Base-by-base conservation (phyloP, 2,797 vertebrate genomes). In the Parauchenoglanis punctatus region DNA sequence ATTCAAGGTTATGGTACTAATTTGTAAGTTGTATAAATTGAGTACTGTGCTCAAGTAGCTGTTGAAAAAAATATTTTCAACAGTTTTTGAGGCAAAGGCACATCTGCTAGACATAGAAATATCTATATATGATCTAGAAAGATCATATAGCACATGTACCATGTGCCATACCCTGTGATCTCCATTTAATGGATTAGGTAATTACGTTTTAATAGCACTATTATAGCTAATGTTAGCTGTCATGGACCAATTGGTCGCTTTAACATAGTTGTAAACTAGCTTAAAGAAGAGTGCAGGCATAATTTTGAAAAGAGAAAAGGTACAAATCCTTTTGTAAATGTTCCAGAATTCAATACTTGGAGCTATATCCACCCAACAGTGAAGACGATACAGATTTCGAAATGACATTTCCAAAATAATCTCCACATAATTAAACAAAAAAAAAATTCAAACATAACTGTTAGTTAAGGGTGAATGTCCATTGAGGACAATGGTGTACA, bases 401-500 rank as follows among this genome's bases (percentile, higher is more conserved):
- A 81, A 46, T 80, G 8, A 23, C 10, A 5, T 81, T 81, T 17
- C 20, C 4, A 13, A 40, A 58, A 58, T 58, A 23, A 59, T 23
- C 12, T 63, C 63, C 58, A 58, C 54, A 6, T 58, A 35, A 58
- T 23, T 12, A 23, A 59, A 87, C 35, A 46, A 54, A 49, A 35
- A 84, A 84, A 59, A 46, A 28, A 25, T 6, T 23, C 75, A n/a
- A 87, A 84, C 35, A 80, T 25, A 58, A 85, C 84, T 87, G 90
- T 91, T 86, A 89, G 89, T 88, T 91, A 89, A 91, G 91, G 87
- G 92, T 86, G 91, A 93, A 92, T 63, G 88, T 89, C 88, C 35
- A 40, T 88, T 91, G 88, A 92, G 73, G 86, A 88, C 92, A 92
- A 91, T 91, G 89, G 89, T 92, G 65, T 91, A 91, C 94, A 93